Conservation (phyloP, 2,797 vertebrate species). For the Rhinoraja longicauda region DNA sequence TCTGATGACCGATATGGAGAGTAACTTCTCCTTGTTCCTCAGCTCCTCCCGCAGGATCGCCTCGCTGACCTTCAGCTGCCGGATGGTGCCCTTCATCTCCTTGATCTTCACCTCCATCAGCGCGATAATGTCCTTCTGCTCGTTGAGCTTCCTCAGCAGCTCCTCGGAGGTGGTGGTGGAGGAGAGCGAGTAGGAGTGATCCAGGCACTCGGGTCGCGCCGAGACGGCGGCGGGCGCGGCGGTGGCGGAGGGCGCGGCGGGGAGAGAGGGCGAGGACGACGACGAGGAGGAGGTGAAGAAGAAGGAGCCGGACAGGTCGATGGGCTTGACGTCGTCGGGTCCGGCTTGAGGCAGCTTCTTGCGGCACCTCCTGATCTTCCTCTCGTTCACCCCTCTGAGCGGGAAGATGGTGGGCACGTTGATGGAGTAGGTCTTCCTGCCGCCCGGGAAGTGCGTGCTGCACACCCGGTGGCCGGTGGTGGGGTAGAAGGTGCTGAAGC, state of each 20-base stretch:
- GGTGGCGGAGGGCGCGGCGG: conserved; percentile 51
- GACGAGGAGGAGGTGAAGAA: not conserved
- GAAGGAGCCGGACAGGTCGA: conserved; percentile 61
- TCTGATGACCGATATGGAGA: conserved; percentile 59
- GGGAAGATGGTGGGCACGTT: conserved; percentile 89
- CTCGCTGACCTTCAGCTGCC: conserved; percentile 77
- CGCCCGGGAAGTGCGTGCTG: conserved; percentile 90
- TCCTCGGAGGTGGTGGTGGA: conserved; percentile 88
- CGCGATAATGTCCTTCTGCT: conserved; percentile 92
- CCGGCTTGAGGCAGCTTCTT: conserved; percentile 40
- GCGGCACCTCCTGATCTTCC: conserved; percentile 65
- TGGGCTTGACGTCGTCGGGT: conserved; percentile 66
- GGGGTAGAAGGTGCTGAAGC: conserved; percentile 96
- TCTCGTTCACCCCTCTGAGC: conserved; percentile 84
- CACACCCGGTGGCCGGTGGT: conserved; percentile 92
- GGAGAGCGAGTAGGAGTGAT: conserved; percentile 90
- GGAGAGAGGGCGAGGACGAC: conserved; percentile 40
- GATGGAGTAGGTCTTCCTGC: conserved; percentile 88
- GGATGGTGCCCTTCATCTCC: conserved; percentile 94
- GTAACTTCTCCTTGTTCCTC: conserved; percentile 80
- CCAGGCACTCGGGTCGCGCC: conserved; percentile 54
- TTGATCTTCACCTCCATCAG: conserved; percentile 98
- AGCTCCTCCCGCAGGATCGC: conserved; percentile 86
- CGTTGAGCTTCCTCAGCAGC: conserved; percentile 86
- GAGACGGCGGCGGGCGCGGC: conserved; percentile 50